A percentile compares a stretch with the other conserved stretches of the same genome.
Conservation (phyloP, 2,888 invertebrate species). For the Theretra japonica region DNA sequence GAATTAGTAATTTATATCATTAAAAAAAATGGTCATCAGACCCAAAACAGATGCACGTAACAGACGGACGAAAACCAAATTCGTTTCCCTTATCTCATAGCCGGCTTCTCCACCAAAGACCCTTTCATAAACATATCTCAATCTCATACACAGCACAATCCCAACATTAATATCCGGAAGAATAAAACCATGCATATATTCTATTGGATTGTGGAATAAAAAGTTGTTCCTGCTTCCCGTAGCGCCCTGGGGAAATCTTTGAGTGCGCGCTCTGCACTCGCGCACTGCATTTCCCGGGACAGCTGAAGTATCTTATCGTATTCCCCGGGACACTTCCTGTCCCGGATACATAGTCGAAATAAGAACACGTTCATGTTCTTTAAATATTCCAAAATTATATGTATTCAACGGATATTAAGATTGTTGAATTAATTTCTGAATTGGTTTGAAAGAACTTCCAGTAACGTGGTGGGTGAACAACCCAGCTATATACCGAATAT, state of each 20-base stretch:
- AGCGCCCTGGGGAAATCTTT: slow-evolving; percentile 21
- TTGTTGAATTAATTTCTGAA: too few species aligned
- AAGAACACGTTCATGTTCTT: neutral
- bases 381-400: too few species aligned
- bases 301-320: neutral
- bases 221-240: slow-evolving; percentile 14
- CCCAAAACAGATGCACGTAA: too few species aligned
- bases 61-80: too few species aligned
- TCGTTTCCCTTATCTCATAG: too few species aligned
- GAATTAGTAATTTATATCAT: too few species aligned
- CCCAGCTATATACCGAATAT: too few species aligned
- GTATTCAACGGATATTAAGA: too few species aligned
- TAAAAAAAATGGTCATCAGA: too few species aligned
- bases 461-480: too few species aligned
- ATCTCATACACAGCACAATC: neutral
- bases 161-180: neutral
- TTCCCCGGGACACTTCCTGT: neutral
- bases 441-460: too few species aligned
- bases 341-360: neutral
- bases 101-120: too few species aligned
- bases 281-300: slow-evolving; percentile 12
- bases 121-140: neutral
- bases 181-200: slow-evolving; percentile 7
- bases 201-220: neutral
- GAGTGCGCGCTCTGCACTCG: slow-evolving; percentile 7